These are phyloP conservation scores for Pinna nobilis DNA, from an alignment of 1,140 invertebrate genomes.

Conservation along the genomic window DNA sequence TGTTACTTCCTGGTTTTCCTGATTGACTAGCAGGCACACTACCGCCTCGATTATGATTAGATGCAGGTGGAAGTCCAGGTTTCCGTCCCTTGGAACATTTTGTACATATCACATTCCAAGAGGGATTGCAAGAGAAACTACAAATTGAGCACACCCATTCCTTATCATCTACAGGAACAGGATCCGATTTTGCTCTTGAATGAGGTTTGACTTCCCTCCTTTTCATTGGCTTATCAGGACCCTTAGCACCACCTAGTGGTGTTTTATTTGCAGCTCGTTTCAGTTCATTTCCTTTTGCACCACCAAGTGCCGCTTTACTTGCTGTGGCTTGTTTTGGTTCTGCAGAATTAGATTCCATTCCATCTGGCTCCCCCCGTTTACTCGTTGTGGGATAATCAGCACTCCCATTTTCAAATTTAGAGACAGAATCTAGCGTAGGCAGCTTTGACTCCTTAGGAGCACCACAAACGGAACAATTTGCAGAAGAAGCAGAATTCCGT, in stretches of 20 bases:
- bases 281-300: neutral
- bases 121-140: conserved; percentile 61
- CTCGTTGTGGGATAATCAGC: conserved; percentile 45
- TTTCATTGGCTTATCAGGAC: neutral
- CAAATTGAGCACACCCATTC: conserved; percentile 64
- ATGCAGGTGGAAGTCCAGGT: conserved; percentile 19
- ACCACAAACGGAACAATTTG: conserved; percentile 56
- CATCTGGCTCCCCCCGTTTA: conserved; percentile 45
- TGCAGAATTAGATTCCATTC: conserved; percentile 36
- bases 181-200: conserved; percentile 24
- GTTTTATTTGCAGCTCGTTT: neutral
- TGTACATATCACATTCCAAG: conserved; percentile 51
- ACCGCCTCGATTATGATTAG: conserved; percentile 1
- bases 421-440: conserved; percentile 55
- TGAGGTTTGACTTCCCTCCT: conserved; percentile 7
- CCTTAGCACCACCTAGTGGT: neutral
- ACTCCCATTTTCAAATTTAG: conserved; percentile 46
- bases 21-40: conserved; percentile 10
- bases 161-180: conserved; percentile 26
- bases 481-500: conserved; percentile 31
- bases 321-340: conserved; percentile 9
- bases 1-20: conserved; percentile 2
- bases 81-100: conserved; percentile 47
- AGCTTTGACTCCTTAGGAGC: conserved; percentile 51
- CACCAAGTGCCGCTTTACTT: conserved; percentile 4